These are phyloP conservation scores for Torymus auratus DNA, from an alignment of 2,888 invertebrate genomes.

Conservation along the genomic window DNA sequence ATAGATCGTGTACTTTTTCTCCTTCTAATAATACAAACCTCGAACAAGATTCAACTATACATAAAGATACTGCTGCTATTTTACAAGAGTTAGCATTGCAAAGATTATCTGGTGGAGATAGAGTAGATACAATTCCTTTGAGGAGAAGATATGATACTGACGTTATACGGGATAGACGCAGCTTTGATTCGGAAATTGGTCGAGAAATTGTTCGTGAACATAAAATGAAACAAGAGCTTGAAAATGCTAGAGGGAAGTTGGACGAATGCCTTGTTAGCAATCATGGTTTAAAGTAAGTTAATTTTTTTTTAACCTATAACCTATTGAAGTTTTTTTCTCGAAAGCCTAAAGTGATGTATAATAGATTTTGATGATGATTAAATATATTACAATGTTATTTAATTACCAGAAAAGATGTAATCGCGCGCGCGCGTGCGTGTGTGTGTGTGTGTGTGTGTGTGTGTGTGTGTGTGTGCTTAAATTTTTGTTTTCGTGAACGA, in stretches of 20 bases:
- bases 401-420: no score
- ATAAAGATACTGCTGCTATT: slow-evolving; percentile 73
- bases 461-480: no score
- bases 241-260: slow-evolving; percentile 69
- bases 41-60: slow-evolving; percentile 69
- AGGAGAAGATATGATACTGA: slow-evolving; percentile 69
- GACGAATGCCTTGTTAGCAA: slow-evolving; percentile 67
- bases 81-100: slow-evolving; percentile 73
- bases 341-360: no score
- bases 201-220: slow-evolving; percentile 77
- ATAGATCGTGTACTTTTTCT: slow-evolving; percentile 68
- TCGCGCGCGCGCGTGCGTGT: no score
- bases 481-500: neutral
- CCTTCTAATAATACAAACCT: slow-evolving; percentile 68
- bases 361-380: no score
- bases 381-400: no score
- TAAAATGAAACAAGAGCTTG: slow-evolving; percentile 76
- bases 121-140: slow-evolving; percentile 64
- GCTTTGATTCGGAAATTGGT: slow-evolving; percentile 78
- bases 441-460: no score
- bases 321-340: no score
- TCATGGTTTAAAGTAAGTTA: slow-evolving; percentile 54
- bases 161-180: slow-evolving; percentile 70
- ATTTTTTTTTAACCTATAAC: neutral
- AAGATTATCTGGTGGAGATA: slow-evolving; percentile 71